phyloP scores from a whole-genome alignment of 2,113 vertebrate species.

The Oostethus manadensis region DNA sequence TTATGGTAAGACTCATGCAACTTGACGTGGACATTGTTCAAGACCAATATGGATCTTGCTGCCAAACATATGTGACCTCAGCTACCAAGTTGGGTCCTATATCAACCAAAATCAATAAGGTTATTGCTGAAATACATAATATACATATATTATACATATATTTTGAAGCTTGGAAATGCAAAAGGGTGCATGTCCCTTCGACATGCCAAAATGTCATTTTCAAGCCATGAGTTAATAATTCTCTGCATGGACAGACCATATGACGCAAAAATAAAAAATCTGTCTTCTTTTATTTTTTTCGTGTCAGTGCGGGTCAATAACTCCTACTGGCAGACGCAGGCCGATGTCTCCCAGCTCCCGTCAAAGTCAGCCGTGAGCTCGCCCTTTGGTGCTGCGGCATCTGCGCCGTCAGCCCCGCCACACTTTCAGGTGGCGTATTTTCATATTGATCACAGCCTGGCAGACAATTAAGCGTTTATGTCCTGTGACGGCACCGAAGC shows the following conservation, averaged over 20 bases:
- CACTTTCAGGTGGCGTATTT: slow-evolving; percentile 8
- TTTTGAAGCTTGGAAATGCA: too few species aligned
- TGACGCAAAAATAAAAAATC: not conserved
- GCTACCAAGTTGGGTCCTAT: too few species aligned
- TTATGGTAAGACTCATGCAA: too few species aligned
- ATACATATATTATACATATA: too few species aligned
- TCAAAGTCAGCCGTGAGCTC: not conserved
- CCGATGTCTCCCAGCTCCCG: not conserved
- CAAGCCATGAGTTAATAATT: not conserved
- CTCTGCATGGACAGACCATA: not conserved
- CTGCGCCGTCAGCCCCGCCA: not conserved
- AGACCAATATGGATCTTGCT: too few species aligned
- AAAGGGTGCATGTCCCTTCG: not conserved
- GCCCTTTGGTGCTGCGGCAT: not conserved
- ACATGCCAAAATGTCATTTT: not conserved
- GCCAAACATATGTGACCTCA: too few species aligned
- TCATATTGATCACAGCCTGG: slow-evolving; percentile 3
- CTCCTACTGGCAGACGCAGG: not conserved
- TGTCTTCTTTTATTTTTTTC: not conserved
- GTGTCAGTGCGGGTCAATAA: not conserved
- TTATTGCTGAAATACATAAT: too few species aligned
- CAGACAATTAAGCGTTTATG: slow-evolving; percentile 8
- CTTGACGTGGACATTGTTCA: too few species aligned
- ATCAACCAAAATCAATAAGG: too few species aligned
- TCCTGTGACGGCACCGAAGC: slow-evolving; percentile 3